A percentile compares a stretch with the other conserved stretches of the same genome.
Evolutionary conservation across 2,888 invertebrate genomes (phyloP).

Genomic region (Eristalis arbustorum): DNA sequence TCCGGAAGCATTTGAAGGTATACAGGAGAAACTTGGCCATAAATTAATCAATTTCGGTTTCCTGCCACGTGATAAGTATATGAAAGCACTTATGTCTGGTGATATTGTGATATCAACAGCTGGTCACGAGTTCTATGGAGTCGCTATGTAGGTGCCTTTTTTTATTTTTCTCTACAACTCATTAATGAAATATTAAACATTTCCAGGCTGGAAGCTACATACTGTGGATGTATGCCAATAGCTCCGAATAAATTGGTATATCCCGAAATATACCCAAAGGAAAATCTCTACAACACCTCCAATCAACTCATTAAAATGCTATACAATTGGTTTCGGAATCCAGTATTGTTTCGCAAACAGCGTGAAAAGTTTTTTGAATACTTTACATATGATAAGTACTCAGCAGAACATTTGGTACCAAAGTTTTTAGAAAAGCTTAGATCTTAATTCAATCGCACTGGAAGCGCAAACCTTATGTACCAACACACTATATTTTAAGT

Average conservation of each 20-base stretch:
- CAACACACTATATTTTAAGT: too few relatives aligned
- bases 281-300: conserved; percentile 83
- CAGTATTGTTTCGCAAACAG: conserved; percentile 79
- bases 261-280: conserved; percentile 86
- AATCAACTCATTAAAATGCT: conserved; percentile 83
- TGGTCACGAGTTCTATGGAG: conserved; percentile 88
- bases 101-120: conserved; percentile 88
- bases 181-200: not conserved
- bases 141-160: conserved; percentile 83
- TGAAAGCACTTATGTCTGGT: conserved; percentile 81
- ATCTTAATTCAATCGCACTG: conserved; percentile 66
- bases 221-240: conserved; percentile 86
- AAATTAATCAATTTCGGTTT: conserved; percentile 84
- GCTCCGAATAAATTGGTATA: conserved; percentile 86
- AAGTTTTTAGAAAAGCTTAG: conserved; percentile 78
- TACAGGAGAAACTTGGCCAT: conserved; percentile 80
- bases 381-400: conserved; percentile 80
- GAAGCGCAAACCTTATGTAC: not conserved
- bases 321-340: conserved; percentile 81
- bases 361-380: conserved; percentile 77
- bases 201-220: conserved; percentile 86
- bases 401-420: conserved; percentile 78
- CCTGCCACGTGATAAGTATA: conserved; percentile 83
- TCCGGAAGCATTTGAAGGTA: conserved; percentile 83
- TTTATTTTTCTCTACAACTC: conserved; percentile 27